phyloP scores from a whole-genome alignment of 2,113 vertebrate genomes.

The Xiphophorus hellerii region DNA sequence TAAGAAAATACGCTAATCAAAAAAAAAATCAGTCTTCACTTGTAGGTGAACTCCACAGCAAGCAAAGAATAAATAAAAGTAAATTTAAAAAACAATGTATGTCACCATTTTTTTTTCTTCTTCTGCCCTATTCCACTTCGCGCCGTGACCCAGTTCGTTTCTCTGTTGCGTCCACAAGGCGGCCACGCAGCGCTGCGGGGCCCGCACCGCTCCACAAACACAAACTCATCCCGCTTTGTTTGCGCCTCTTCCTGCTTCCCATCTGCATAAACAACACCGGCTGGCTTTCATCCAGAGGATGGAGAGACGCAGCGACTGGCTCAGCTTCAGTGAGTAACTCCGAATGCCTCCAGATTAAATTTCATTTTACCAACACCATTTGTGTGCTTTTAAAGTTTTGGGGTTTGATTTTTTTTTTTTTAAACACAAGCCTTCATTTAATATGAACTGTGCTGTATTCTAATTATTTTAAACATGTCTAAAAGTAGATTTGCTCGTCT shows the following conservation, averaged over 20 bases:
- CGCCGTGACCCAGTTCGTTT: constrained; percentile 53
- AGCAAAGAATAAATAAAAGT: not conserved
- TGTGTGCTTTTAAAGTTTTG: not conserved
- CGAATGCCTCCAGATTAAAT: not conserved
- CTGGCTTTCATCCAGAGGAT: not conserved
- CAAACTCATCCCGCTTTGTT: constrained; percentile 8
- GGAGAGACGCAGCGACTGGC: not conserved
- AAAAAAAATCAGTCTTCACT: not conserved
- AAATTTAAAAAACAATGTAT: not conserved
- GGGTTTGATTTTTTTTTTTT: not conserved
- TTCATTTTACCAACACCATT: not conserved
- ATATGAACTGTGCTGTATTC: not conserved
- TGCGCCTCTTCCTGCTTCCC: not conserved
- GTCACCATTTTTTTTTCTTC: not conserved
- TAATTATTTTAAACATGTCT: not conserved
- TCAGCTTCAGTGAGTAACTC: not conserved
- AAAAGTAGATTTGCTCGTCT: not conserved
- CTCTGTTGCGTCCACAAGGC: constrained; percentile 6
- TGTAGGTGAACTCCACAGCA: not conserved
- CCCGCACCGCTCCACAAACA: constrained; percentile 10
- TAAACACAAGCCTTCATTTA: not conserved
- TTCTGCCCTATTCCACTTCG: constrained; percentile 28
- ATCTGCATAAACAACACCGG: not conserved
- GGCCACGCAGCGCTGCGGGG: constrained; percentile 22
- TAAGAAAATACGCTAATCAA: not conserved